Evolutionary conservation across 2,113 vertebrate genomes (phyloP), one percentile per base, ranked within the genome.

Genomic region (Neofelis nebulosa): DNA sequence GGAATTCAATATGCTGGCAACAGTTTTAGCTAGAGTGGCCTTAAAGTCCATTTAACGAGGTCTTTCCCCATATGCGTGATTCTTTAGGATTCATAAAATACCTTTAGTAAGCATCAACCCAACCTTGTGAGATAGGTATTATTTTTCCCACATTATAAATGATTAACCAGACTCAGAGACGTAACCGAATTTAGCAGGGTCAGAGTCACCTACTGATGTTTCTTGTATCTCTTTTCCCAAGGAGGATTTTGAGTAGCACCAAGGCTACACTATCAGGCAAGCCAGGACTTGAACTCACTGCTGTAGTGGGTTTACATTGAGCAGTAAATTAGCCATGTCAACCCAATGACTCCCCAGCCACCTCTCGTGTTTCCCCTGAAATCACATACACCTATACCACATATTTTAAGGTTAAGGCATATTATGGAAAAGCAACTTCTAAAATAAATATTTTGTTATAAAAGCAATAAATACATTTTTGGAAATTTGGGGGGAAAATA

Each of bases 361-460:
- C 7, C 15, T 82, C 19, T 11, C 29, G 29, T 36, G 27, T 88
- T 69, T 84, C 13, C 48, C 19, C 31, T 94, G 27, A 4, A 91
- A 18, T 81, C 38, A 89, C 16, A 31, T 33, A 50, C 14, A 80
- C 23, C 36, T 73, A 89, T 61, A 61, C 57, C 21, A 61, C 57
- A 66, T 68, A 96, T 89, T 89, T 97, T 89, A 29, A 89, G 27
- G 29, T 87, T 86, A 85, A 94, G 61, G n/a, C 19, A 63, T 55
- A 78, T 76, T 66, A 80, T 48, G 45, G 6, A 89, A 93, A 87
- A 76, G 36, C 19, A 80, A 27, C 31, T 80, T 80, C 50, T 61
- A 91, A 90, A 87, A 88, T 91, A 79, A 88, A 95, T 71, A 94
- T 38, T 78, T 90, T 50, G 61, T 63, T 55, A 65, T 25, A 88